These are phyloP conservation scores for Chymomyza costata DNA, from an alignment of 1,140 invertebrate genomes.

Conservation along the genomic window DNA sequence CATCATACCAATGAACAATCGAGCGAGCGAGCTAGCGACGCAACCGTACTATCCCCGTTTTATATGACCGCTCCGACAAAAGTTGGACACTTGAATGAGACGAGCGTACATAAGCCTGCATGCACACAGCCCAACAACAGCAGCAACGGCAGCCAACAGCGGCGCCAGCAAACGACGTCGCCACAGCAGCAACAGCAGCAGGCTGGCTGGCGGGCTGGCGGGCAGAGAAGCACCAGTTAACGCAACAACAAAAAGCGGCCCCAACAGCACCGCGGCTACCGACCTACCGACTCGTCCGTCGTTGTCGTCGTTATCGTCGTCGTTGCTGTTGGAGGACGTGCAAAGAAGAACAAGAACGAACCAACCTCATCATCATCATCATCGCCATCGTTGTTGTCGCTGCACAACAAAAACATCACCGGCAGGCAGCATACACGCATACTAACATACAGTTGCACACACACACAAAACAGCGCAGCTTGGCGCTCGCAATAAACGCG, in stretches of 20 bases:
- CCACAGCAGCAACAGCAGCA: constrained; percentile 27
- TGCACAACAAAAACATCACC: constrained; percentile 20
- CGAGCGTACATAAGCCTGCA: constrained; percentile 63
- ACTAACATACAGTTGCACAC: constrained; percentile 23
- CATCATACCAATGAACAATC: constrained; percentile 18
- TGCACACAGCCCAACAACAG: constrained; percentile 59
- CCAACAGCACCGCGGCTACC: constrained; percentile 32
- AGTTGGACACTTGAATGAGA: constrained; percentile 75
- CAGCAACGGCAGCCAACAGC: constrained; percentile 36
- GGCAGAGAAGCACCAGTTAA: constrained; percentile 16
- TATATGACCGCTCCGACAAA: constrained; percentile 73
- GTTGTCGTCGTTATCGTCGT: constrained; percentile 35
- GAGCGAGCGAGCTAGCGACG: constrained; percentile 29
- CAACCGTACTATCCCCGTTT: constrained; percentile 34
- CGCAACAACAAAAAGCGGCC: constrained; percentile 4
- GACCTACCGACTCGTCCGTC: constrained; percentile 44
- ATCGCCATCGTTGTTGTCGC: constrained; percentile 3
- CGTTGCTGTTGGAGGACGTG: constrained; percentile 67
- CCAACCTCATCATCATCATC: constrained; percentile 55
- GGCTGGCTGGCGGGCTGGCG: not conserved
- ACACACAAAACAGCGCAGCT: constrained; percentile 36
- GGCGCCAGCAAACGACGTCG: constrained; percentile 36
- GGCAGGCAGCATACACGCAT: constrained; percentile 28
- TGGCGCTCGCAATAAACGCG: constrained; percentile 46
- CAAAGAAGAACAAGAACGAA: constrained; percentile 63